phyloP scores from a whole-genome alignment of 2,797 vertebrate genomes.

The Cossypha niveicapilla region DNA sequence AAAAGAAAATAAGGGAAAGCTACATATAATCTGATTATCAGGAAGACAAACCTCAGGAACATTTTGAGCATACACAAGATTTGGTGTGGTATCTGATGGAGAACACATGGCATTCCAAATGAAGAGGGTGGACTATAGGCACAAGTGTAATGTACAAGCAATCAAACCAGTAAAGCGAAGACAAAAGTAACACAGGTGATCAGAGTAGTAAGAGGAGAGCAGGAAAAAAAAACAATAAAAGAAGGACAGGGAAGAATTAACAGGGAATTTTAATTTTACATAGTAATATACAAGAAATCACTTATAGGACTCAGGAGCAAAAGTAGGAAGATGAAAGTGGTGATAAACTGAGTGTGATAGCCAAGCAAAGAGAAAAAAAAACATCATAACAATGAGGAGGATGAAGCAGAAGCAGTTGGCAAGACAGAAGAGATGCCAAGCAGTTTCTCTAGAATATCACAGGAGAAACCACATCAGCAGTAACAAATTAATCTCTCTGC shows the following conservation, averaged over 20 bases:
- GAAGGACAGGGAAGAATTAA: background rate
- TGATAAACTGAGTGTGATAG: background rate
- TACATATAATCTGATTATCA: background rate
- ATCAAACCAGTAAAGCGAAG: background rate
- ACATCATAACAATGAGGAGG: background rate
- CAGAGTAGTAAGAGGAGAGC: background rate
- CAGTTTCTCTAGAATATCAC: background rate
- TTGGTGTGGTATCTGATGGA: background rate
- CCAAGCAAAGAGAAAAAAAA: background rate
- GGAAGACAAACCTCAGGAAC: background rate
- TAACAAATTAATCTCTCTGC: background rate
- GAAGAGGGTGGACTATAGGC: background rate
- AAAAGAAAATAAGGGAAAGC: background rate
- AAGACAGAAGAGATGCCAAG: background rate
- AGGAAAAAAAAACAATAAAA: background rate
- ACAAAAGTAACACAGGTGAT: background rate
- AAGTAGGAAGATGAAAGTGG: background rate
- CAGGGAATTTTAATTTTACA: background rate
- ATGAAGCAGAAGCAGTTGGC: background rate
- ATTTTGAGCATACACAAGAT: background rate
- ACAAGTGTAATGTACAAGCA: fast-evolving
- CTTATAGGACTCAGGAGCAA: background rate
- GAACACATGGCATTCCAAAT: background rate
- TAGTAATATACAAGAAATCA: background rate
- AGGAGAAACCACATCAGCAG: background rate